phyloP scores from a whole-genome alignment of 2,797 vertebrate species.

The Crocidura indochinensis region DNA sequence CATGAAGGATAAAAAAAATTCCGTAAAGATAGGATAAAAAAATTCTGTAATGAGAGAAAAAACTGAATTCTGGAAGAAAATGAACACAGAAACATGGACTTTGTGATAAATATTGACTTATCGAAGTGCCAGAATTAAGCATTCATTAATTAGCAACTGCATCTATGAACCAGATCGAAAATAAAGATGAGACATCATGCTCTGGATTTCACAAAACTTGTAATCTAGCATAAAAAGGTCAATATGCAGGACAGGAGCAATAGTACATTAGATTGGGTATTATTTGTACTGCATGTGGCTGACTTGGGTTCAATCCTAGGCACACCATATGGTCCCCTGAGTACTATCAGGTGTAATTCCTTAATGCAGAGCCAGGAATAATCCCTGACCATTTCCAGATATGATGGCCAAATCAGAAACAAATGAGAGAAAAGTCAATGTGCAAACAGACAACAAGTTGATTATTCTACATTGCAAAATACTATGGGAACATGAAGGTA shows the following conservation, averaged over 20 bases:
- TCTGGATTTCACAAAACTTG: background rate
- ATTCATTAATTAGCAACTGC: background rate
- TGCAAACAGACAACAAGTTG: background rate
- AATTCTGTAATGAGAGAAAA: constrained; percentile 71
- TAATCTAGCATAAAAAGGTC: background rate
- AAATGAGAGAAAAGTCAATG: background rate
- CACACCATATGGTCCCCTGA: no score
- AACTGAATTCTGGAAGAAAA: constrained; percentile 71
- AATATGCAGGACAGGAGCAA: no score
- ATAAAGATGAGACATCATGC: constrained; percentile 26
- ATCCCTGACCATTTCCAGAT: no score
- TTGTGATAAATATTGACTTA: constrained; percentile 53
- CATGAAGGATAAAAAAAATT: constrained; percentile 76
- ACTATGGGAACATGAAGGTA: background rate
- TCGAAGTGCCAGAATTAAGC: background rate
- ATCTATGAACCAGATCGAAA: constrained; percentile 20
- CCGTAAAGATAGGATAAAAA: constrained; percentile 68
- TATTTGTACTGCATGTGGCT: no score
- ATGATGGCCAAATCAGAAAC: no score
- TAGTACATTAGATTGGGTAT: no score
- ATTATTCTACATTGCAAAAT: background rate
- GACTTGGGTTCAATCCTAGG: no score
- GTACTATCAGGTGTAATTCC: no score
- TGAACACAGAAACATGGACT: constrained; percentile 60
- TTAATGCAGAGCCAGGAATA: no score